phyloP scores from a whole-genome alignment of 2,113 vertebrate species.

The Dasyurus viverrinus region DNA sequence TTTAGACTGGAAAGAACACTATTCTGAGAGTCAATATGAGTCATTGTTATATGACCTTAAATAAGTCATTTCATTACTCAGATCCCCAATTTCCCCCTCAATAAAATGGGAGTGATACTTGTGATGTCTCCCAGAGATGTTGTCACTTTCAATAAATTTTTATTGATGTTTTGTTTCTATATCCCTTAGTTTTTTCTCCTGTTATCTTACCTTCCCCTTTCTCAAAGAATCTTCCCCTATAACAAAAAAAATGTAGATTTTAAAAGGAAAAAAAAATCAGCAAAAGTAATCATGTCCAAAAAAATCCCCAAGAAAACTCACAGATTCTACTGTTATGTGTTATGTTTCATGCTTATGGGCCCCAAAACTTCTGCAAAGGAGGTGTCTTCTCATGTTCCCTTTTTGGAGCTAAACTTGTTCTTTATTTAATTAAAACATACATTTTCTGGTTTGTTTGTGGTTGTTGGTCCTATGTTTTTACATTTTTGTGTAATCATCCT shows the following conservation, averaged over 20 bases:
- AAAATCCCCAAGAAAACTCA: not conserved
- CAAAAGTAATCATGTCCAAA: not conserved
- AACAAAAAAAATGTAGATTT: not conserved
- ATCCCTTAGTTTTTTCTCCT: not conserved
- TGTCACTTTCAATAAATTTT: not conserved
- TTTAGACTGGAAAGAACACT: not conserved
- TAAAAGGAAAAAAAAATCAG: not conserved
- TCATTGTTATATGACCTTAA: not conserved
- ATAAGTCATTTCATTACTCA: not conserved
- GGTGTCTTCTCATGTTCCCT: not conserved
- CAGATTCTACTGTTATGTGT: not conserved
- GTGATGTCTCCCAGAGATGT: not conserved
- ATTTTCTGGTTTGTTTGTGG: not conserved
- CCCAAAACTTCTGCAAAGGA: not conserved
- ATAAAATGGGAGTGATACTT: not conserved
- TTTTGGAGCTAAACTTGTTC: not conserved
- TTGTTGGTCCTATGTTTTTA: not conserved
- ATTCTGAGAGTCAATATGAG: not conserved
- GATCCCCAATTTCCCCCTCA: not conserved
- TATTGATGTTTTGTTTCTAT: not conserved
- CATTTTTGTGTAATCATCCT: not conserved
- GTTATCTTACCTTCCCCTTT: not conserved
- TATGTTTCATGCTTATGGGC: not conserved
- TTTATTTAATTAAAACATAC: not conserved
- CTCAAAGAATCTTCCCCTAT: not conserved